Base-by-base conservation (phyloP, 2,888 invertebrate genomes). In the Diabrotica balteata region DNA sequence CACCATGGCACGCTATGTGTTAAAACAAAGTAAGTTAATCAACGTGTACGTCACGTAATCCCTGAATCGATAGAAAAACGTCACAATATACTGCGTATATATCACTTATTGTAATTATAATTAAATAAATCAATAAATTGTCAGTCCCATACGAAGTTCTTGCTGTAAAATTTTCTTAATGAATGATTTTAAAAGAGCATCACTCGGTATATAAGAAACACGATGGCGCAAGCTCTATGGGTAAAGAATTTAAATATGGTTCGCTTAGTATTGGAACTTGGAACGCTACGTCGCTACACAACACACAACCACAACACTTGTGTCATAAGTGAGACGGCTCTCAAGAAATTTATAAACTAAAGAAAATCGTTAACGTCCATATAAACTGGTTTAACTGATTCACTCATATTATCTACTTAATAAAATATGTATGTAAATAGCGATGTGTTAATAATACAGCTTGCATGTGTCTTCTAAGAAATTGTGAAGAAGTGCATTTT, bases 321-420 rank as follows among this genome's bases (percentile, higher is more conserved):
- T 52, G 46, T 17, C 51, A 52, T 47, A 59, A 65, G 59, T 65
- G 49, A 55, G 63, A 58, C 63, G 63, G 50, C 58, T 63, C 63
- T 32, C 44, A 44, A 51, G 58, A 57, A 57, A 51, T 63, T 52
- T 50, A 63, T 57, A 66, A 66, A 67, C 59, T 63, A 63, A 67
- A 67, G 54, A 63, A 63, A 63, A 59, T 52, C 62, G 32, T 58
- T 51, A 67, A 66, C 67, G 63, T 68, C 58, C 63, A 68, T 72
- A 68, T 64, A 64, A 70, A 72, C 70, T 66, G 66, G 72, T 72
- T 72, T 72, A 64, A 72, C 67, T 69, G 68, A 72, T 69, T 69
- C 66, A 66, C 68, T 71, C 59, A 63, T 68, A 47, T 47, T 47
- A 47, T 57, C 64, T 59, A 42, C 62, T 62, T 62, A 62, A 69